phyloP scores from a whole-genome alignment of 2,888 invertebrate genomes.

The Erebia aethiops region DNA sequence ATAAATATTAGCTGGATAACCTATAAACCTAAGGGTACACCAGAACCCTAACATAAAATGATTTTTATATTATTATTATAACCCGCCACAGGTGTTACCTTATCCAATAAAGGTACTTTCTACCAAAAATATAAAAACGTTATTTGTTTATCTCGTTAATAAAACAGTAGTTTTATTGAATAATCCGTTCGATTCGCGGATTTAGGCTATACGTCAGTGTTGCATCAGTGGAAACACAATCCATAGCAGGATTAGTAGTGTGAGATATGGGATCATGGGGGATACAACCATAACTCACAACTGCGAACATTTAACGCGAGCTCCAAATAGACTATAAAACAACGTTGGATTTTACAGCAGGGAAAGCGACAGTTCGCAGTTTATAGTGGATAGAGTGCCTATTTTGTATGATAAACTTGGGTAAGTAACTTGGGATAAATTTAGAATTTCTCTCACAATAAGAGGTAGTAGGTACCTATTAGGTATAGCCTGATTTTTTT shows the following conservation, averaged over 20 bases:
- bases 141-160: slow-evolving; percentile 6
- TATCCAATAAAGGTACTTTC: no score
- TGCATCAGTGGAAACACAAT: slow-evolving; percentile 14
- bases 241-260: slow-evolving; percentile 18
- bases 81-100: no score
- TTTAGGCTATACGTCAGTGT: slow-evolving; percentile 23
- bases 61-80: no score
- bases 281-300: slow-evolving; percentile 25
- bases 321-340: slow-evolving; percentile 22
- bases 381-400: slow-evolving; percentile 15
- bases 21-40: no score
- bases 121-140: not conserved
- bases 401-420: slow-evolving; percentile 9
- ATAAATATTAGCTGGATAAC: no score
- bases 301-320: slow-evolving; percentile 24
- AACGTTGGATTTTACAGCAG: slow-evolving; percentile 19
- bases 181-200: slow-evolving; percentile 12
- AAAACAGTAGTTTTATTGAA: slow-evolving; percentile 10
- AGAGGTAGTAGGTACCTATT: no score
- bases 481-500: no score
- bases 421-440: not conserved
- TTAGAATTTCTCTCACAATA: no score
- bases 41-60: no score
- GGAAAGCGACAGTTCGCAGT: slow-evolving; percentile 4
- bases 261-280: slow-evolving; percentile 24